A percentile compares a stretch with the other conserved stretches of the same genome.
Evolutionary conservation across 2,797 vertebrate species (phyloP).

Genomic region (Periophthalmus magnuspinnatus): DNA sequence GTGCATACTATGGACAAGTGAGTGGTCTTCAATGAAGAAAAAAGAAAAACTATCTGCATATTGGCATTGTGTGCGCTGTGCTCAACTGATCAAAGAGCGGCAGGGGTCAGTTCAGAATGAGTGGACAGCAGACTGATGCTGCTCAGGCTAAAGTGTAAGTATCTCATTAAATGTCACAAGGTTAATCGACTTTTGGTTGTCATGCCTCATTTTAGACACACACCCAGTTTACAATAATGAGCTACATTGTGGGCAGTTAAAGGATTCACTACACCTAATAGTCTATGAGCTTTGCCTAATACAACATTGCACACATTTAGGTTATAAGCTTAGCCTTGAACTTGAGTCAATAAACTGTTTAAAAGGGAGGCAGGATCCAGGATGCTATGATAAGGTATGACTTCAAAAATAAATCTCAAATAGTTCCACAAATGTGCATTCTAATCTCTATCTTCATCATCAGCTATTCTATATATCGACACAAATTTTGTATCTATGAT

Average conservation of each 20-base stretch:
- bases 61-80: conserved; percentile 67
- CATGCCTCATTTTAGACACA: conserved; percentile 51
- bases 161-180: conserved; percentile 61
- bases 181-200: conserved; percentile 73
- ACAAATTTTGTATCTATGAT: too few species aligned
- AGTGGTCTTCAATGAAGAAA: conserved; percentile 42
- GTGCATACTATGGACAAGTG: conserved; percentile 46
- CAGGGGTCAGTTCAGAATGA: conserved; percentile 54
- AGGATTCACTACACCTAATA: neutral
- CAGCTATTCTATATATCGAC: too few species aligned
- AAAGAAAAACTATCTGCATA: conserved; percentile 64
- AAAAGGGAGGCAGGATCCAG: too few species aligned
- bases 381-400: too few species aligned
- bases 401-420: too few species aligned
- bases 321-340: too few species aligned
- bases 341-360: too few species aligned
- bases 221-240: conserved; percentile 15
- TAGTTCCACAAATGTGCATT: too few species aligned
- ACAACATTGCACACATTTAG: neutral
- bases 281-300: neutral
- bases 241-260: neutral
- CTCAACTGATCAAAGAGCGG: conserved; percentile 73
- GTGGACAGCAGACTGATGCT: conserved; percentile 68
- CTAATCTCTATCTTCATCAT: too few species aligned
- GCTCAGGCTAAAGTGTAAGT: conserved; percentile 66